Conservation (phyloP, 23 tunicate genomes). For the Clavelina lepadiformis region DNA sequence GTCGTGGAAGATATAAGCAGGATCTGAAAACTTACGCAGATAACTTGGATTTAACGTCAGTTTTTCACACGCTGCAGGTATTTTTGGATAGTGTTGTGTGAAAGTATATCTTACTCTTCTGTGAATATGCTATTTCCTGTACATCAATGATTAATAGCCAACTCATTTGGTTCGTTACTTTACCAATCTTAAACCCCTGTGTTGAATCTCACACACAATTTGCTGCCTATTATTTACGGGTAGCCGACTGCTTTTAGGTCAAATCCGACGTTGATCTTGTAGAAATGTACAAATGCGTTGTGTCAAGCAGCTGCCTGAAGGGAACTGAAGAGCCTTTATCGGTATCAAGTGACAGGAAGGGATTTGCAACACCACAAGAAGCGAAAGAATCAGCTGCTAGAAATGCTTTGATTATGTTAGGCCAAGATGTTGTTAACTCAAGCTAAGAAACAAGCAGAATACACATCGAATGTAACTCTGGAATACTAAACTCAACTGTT, state of each 20-base stretch:
- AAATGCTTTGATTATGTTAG: constrained; percentile 42
- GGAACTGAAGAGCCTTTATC: constrained; percentile 16
- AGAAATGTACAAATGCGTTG: constrained; percentile 39
- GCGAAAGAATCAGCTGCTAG: constrained; percentile 78
- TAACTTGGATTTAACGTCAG: constrained; percentile 32
- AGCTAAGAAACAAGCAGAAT: no score
- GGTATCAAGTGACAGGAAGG: constrained; percentile 22
- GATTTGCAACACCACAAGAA: constrained; percentile 18
- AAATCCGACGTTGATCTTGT: constrained; percentile 10
- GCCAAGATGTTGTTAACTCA: no score
- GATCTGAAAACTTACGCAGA: constrained; percentile 24
- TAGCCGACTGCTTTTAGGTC: constrained; percentile 38
- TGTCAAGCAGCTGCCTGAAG: constrained; percentile 35
- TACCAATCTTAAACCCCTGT: no score
- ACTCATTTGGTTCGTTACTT: no score
- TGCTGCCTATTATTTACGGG: no score
- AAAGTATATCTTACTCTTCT: no score
- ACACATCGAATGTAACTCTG: no score
- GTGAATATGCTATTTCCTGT: no score
- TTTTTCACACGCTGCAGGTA: constrained; percentile 53
- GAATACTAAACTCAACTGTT: no score
- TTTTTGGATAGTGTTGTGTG: no score
- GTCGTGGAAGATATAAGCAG: constrained; percentile 9
- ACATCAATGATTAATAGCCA: no score
- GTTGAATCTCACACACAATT: no score